A percentile compares a stretch with the other conserved stretches of the same genome.
phyloP scores from a whole-genome alignment of 2,888 invertebrate species.

The Brachyptera putata region DNA sequence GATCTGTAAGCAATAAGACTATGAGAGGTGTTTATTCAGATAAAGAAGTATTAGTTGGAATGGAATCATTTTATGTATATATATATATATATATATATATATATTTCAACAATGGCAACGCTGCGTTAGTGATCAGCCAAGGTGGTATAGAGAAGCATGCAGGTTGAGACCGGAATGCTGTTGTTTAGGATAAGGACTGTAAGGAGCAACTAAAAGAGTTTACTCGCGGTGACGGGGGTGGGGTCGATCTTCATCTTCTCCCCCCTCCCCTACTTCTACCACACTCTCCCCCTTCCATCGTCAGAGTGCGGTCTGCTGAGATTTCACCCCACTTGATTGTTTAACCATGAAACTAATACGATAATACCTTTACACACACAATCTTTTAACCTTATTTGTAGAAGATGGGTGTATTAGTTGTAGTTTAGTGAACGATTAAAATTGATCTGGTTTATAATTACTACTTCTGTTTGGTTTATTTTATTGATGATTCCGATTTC shows the following conservation, averaged over 20 bases:
- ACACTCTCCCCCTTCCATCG: not conserved
- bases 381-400: not conserved
- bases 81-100: too few species aligned
- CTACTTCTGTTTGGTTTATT: too few species aligned
- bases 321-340: constrained; percentile 18
- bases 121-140: not conserved
- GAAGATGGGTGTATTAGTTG: not conserved
- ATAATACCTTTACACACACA: constrained; percentile 12
- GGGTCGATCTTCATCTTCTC: constrained; percentile 15
- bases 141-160: constrained; percentile 9
- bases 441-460: too few species aligned
- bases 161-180: constrained; percentile 15
- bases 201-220: constrained; percentile 7
- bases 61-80: too few species aligned
- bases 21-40: constrained; percentile 18
- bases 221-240: constrained; percentile 19
- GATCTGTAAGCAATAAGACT: constrained; percentile 12
- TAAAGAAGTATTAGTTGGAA: constrained; percentile 22
- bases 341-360: constrained; percentile 17
- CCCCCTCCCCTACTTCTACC: not conserved
- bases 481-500: too few species aligned
- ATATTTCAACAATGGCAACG: constrained; percentile 13
- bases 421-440: not conserved
- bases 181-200: not conserved
- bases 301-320: not conserved